Base-by-base conservation (phyloP, 2,113 vertebrate species). In the Gobiocypris rarus region DNA sequence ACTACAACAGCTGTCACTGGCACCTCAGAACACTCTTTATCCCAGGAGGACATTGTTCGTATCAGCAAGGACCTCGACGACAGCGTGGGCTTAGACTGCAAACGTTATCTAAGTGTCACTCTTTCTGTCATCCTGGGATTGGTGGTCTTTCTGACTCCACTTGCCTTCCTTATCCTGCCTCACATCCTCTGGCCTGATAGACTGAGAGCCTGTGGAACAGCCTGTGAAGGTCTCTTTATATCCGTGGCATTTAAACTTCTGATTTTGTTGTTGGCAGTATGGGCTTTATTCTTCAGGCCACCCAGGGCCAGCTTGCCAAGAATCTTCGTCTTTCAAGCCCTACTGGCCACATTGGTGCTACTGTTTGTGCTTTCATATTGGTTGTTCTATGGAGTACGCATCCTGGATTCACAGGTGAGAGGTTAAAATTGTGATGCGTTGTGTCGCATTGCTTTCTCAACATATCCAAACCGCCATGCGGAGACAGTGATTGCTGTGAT, bases 21-120 rank as follows among this genome's bases (percentile, higher is more conserved):
- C 88, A 99, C 97, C 0, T 99, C 97, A 0, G 97, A 98, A 91
- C 97, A 97, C 93, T 98, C 97, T 87, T 94, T 97, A n/a, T 99
- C 97, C 4, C 96, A 97, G 89, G 97, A 99, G 94, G 97, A 99
- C 93, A 96, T 98, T 19, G 95, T 96, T 22, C 94, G 94, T 83
- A 97, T 96, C 93, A 97, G 95, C 89, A 97, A 97, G 89, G 96
- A 97, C 91, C 91, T 96, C 92, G 96, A 97, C 90, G 96, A 97
- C 89, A 96, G 96, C 0, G 95, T 96, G 88, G 95, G 95, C 19
- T 91, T 95, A 87, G 91, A 94, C 82, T 96, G 96, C 88, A 95
- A 89, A 48, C 96, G 96, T 86, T 96, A 97, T 85, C 89, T 97
- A 63, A 95, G 95, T 59, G 90, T 97, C 85, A 95, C 95, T 0